phyloP scores from a whole-genome alignment of 92 coral and sea anemone genomes.

The Phenganax marumi region DNA sequence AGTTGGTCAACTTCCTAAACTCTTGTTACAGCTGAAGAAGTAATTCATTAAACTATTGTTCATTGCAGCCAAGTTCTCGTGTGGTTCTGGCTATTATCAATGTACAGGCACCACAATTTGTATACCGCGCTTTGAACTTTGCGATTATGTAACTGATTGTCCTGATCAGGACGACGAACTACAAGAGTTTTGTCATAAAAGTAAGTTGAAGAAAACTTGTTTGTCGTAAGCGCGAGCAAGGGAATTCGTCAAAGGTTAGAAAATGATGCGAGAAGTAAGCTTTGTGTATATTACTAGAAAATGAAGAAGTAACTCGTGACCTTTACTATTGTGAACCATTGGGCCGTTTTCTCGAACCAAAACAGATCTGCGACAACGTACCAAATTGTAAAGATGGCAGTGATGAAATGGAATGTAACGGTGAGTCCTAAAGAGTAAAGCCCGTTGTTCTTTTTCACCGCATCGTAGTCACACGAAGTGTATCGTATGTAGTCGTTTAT shows the following conservation, averaged over 20 bases:
- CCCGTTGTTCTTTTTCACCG: not conserved
- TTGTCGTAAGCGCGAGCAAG: too few species aligned
- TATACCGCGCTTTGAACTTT: constrained; percentile 39
- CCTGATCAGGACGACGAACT: constrained; percentile 75
- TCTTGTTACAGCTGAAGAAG: not conserved
- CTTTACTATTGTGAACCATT: not conserved
- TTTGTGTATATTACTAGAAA: not conserved
- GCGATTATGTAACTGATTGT: constrained; percentile 74
- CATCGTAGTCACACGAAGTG: not conserved
- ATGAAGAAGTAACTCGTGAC: not conserved
- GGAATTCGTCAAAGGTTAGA: too few species aligned
- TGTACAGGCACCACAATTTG: constrained; percentile 51
- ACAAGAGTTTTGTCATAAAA: constrained; percentile 20
- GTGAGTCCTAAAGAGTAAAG: constrained; percentile 17
- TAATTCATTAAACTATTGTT: not conserved
- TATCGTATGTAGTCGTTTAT: not conserved
- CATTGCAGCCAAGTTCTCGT: constrained; percentile 38
- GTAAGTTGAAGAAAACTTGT: constrained; percentile 3
- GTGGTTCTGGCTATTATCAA: constrained; percentile 71
- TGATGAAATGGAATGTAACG: constrained; percentile 76
- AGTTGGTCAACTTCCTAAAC: not conserved
- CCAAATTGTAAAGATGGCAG: constrained; percentile 72
- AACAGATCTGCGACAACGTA: constrained; percentile 61
- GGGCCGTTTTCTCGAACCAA: not conserved
- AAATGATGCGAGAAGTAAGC: not conserved